Evolutionary conservation across 1,140 invertebrate genomes (phyloP), one percentile per base, ranked within the genome.

Genomic region (Agrilus planipennis): DNA sequence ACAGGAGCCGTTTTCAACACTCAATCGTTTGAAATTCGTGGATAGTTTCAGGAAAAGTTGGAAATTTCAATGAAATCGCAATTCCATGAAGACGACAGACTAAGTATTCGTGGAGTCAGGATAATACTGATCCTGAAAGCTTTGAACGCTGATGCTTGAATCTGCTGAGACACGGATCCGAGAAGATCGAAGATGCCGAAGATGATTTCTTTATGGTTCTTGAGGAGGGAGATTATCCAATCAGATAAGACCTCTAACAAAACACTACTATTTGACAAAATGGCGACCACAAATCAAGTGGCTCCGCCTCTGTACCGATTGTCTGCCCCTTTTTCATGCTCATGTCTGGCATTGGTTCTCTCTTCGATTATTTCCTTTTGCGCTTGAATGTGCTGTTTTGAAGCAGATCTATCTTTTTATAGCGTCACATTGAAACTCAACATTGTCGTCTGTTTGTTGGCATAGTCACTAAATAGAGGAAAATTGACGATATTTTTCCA

Each of bases 261-360:
- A 62, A 62, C 60, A 62, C 54, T 60, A 62, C 60, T 62, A 62
- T 62, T 62, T 62, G 60, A 62, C 60, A 62, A 62, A 62, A 62
- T 62, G 60, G 60, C 60, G 60, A 61, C 60, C 57, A 62, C 60
- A 62, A 62, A 62, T 62, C 60, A 62, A 53, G 39, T 47, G 39
- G 57, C 57, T 39, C 53, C 60, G 54, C 60, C 60, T 53, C 41
- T 50, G 54, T 55, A 58, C 56, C 57, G 60, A 62, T 61, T 61
- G 58, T 58, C 58, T 56, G 60, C 54, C 57, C 43, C 58, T 56
- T 61, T 60, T 61, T 61, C 58, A 57, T 56, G 54, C 52, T 51
- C 55, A 54, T 53, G 55, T 49, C 52, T 56, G 44, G 60, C 57
- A 61, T 61, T 61, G 60, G 58, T 47, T 59, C 57, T 56, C 58